These are phyloP conservation scores for Rhagologus leucostigma DNA, from an alignment of 2,113 vertebrate genomes.

Conservation along the genomic window DNA sequence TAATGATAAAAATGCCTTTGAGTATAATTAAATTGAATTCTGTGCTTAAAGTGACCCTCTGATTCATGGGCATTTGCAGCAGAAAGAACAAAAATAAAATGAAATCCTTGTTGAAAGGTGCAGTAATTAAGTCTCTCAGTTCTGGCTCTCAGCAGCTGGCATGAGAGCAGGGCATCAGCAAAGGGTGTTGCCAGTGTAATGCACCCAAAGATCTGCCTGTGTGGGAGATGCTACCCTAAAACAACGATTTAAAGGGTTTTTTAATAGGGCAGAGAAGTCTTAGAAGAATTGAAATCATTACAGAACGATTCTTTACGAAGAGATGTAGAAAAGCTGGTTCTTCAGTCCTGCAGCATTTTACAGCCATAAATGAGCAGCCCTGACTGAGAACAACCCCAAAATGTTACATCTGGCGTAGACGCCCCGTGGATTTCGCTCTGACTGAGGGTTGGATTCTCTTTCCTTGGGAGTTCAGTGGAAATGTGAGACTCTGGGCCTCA, in stretches of 20 bases:
- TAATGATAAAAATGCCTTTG: conserved; percentile 53
- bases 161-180: not conserved
- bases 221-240: not conserved
- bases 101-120: conserved; percentile 57
- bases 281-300: not conserved
- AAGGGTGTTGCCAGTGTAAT: not conserved
- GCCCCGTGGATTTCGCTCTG: not conserved
- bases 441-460: not conserved
- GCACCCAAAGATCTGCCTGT: not conserved
- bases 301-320: not conserved
- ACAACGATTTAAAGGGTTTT: fast-evolving
- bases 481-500: not conserved
- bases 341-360: not conserved
- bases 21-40: conserved; percentile 65
- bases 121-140: conserved; percentile 72
- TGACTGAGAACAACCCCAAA: not conserved
- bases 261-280: not conserved
- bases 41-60: conserved; percentile 63
- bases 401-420: fast-evolving
- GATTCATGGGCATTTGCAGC: conserved; percentile 61
- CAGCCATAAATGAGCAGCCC: not conserved
- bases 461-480: not conserved
- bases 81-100: conserved; percentile 67
- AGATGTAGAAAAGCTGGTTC: not conserved
- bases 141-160: conserved; percentile 48